A percentile compares a stretch with the other conserved stretches of the same genome.
Conservation (phyloP, 1,140 invertebrate genomes). For the Battus philenor region DNA sequence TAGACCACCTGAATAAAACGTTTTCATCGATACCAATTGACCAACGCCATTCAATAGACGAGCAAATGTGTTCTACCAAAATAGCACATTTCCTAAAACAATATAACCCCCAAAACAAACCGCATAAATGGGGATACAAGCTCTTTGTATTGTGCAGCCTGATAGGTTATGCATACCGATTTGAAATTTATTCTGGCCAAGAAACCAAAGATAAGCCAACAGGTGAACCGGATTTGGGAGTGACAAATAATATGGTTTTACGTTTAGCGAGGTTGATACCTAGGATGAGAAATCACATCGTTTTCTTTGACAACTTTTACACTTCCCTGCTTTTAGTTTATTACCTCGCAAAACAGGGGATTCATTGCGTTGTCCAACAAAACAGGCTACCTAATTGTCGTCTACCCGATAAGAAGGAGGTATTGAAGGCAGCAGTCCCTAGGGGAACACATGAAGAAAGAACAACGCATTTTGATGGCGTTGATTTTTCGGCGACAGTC, state of each 20-base stretch:
- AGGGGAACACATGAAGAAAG: background rate
- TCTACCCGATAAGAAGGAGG: background rate
- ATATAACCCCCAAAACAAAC: constrained; percentile 21
- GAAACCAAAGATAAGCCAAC: constrained; percentile 27
- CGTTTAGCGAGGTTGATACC: constrained; percentile 23
- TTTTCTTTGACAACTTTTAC: constrained; percentile 18
- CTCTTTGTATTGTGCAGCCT: constrained; percentile 45
- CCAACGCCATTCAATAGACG: constrained; percentile 30
- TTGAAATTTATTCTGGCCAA: constrained; percentile 55
- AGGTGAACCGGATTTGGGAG: constrained; percentile 40
- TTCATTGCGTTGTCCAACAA: constrained; percentile 3
- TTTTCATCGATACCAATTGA: constrained; percentile 45
- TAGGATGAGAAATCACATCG: constrained; percentile 15
- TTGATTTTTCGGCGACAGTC: background rate
- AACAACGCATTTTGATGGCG: background rate
- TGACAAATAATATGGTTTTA: constrained; percentile 31
- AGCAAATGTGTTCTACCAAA: constrained; percentile 30
- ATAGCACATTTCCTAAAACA: constrained; percentile 20
- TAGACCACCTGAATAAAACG: constrained; percentile 41
- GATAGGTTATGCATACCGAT: constrained; percentile 50
- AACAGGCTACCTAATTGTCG: background rate
- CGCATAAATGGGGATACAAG: constrained; percentile 57
- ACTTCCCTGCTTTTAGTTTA: constrained; percentile 16
- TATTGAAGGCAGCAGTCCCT: background rate
- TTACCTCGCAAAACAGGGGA: constrained; percentile 16